Conservation (phyloP, 92 coral and sea anemone species). For the Hydrozoanthus gracilis region DNA sequence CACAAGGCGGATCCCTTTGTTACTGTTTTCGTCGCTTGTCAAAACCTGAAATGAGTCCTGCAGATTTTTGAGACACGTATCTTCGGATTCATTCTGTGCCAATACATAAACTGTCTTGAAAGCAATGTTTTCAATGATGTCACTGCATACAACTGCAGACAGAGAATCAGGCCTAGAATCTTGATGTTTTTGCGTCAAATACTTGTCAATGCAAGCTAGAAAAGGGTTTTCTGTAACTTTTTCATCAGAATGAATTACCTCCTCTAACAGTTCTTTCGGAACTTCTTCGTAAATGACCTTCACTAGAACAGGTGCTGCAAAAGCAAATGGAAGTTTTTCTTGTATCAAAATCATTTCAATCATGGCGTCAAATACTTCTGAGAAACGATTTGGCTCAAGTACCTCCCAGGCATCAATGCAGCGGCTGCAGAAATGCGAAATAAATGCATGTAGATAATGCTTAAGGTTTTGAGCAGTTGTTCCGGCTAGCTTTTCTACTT, state of each 20-base stretch:
- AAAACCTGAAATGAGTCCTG: conserved; percentile 64
- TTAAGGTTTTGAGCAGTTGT: conserved; percentile 52
- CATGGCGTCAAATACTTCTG: conserved; percentile 59
- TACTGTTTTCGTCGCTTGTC: conserved; percentile 43
- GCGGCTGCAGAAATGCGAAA: conserved; percentile 76
- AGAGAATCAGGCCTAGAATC: conserved; percentile 50
- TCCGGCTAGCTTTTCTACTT: conserved; percentile 51
- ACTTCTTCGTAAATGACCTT: conserved; percentile 76
- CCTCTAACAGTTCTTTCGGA: conserved; percentile 39
- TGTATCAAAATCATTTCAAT: conserved; percentile 45
- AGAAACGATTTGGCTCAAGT: conserved; percentile 63
- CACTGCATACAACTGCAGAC: conserved; percentile 90
- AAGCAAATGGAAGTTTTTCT: too few relatives aligned
- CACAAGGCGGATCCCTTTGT: conserved; percentile 56
- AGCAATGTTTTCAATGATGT: conserved; percentile 81
- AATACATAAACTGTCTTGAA: conserved; percentile 57
- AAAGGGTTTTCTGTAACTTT: conserved; percentile 62
- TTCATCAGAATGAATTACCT: too few relatives aligned
- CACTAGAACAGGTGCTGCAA: conserved; percentile 67
- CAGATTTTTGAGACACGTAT: conserved; percentile 55
- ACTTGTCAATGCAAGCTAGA: conserved; percentile 62
- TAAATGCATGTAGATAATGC: conserved; percentile 30
- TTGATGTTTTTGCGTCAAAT: conserved; percentile 60
- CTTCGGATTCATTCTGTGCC: conserved; percentile 70
- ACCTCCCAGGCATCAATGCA: conserved; percentile 83